Base-by-base conservation (phyloP, 2,797 vertebrate species). In the Gymnocypris eckloni region DNA sequence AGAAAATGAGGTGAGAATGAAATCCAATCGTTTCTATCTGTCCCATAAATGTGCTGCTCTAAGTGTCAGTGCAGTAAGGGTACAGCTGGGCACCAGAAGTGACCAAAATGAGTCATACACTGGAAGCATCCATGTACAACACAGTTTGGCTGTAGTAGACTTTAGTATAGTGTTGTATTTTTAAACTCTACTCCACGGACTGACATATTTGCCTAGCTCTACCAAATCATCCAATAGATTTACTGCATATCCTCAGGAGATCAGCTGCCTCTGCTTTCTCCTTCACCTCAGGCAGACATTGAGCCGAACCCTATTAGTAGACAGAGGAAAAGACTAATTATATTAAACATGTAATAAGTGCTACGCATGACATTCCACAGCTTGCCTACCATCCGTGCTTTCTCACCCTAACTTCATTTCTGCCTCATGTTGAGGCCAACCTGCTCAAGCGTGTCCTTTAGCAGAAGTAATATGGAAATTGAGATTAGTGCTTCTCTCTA, bases 1-100 rank as follows among this genome's bases (percentile, higher is more conserved):
- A 88, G 98, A 99, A 93, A 99, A 99, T 56, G 98, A 99, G 97
- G 98, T 99, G 78, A 90, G 86, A 41, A 43, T 7, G 2, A 33
- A 52, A 4, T 9, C 33, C 3, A 2, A 52, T 41, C 48, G 28
- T 22, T 71, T 28, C 41, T 33, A 22, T 22, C 59, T 69, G 18
- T 59, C 61, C n/a, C 11, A 33, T 20, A 18, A 59, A 43, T 54
- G 10, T 81, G 15, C 43, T 3, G 3, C 22, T 50, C 28, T 61
- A 6, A 56, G 15, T 25, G 18, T 69, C 28, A 72, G 15, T 45
- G 16, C 9, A 80, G 10, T 48, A 64, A 13, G 25, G 25, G 2
- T 33, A 66, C 64, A 66, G 64, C 28, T 67, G 3, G 16, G 2
- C 10, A 37, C 79, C n/a, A 25, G 7, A 16, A 28, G 12, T 41